These are phyloP conservation scores for Styela plicata DNA, from an alignment of 23 tunicate species.

Conservation along the genomic window DNA sequence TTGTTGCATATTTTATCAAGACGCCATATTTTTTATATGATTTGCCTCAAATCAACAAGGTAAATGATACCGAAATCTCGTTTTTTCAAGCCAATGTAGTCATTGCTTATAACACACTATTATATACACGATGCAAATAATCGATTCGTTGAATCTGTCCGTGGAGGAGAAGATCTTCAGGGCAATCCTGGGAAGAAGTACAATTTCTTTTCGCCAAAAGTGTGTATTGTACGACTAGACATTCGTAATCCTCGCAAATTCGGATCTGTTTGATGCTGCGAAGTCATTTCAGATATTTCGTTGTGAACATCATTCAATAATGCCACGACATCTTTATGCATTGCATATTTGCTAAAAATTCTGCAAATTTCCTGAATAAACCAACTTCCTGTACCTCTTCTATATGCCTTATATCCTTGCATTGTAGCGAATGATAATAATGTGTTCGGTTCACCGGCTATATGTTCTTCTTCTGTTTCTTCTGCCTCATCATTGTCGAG, in stretches of 20 bases:
- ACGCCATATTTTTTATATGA: too few relatives aligned
- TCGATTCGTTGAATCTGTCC: too few relatives aligned
- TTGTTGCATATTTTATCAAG: too few relatives aligned
- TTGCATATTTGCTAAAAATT: neutral
- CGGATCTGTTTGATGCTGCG: neutral
- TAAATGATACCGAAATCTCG: too few relatives aligned
- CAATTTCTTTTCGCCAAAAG: neutral
- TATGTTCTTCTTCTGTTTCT: neutral
- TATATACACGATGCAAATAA: too few relatives aligned
- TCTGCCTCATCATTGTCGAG: neutral
- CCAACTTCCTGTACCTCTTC: neutral
- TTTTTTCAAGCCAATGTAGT: too few relatives aligned
- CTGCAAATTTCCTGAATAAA: neutral
- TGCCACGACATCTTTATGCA: neutral
- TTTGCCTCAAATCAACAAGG: too few relatives aligned
- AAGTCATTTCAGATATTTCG: neutral
- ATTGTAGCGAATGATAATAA: neutral
- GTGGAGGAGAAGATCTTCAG: too few relatives aligned
- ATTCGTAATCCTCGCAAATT: neutral
- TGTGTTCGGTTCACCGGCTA: neutral
- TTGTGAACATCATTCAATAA: neutral
- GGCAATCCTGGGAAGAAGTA: conserved; percentile 1
- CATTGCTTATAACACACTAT: too few relatives aligned
- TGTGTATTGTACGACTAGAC: neutral
- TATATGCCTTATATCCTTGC: neutral